Base-by-base conservation (phyloP, 2,888 invertebrate genomes). In the Melipona bicolor region DNA sequence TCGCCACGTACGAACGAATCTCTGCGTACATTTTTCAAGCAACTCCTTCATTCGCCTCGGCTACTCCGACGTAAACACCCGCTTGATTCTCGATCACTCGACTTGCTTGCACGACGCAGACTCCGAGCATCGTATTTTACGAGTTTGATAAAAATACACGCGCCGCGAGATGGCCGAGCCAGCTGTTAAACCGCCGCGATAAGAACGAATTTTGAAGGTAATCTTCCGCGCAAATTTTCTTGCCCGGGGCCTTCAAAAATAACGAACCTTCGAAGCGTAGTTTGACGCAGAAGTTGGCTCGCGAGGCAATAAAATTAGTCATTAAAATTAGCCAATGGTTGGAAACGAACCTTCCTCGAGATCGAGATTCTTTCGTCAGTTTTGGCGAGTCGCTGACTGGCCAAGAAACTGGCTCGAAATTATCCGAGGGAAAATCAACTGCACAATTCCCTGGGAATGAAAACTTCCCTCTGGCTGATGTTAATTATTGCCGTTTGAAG, bases 401-500 rank as follows among this genome's bases (percentile, higher is more conserved):
- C n/a, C 13, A 61, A 21, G 52, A 64, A 54, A 6, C 43, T 21
- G 19, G 24, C 19, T 62, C 24, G 19, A 32, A 70, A 15, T 32
- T 32, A 32, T 32, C 32, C 32, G 11, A 49, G 54, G 49, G 24
- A 32, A 59, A 17, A 17, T 36, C 17, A 21, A 21, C 64, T 77
- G 52, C 43, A 43, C 11, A 36, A 65, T 21, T 79, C 62, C 19
- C 19, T 21, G 32, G 1, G 17, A 17, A 80, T 80, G 62, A 65
- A 70, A 64, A 43, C 70, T 70, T 50, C 9, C n/a, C 36, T 56
- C 77, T 52, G 27, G 19, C 70, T 36, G 49, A 54, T 27, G 77
- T 77, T 67, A 80, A 77, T 77, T 71, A 56, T 50, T 17, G 52
- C 56, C 56, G 77, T 17, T 19, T 13, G 50, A 11, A 21, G 43